Base-by-base conservation (phyloP, 2,113 vertebrate genomes). In the Tinamus guttatus region DNA sequence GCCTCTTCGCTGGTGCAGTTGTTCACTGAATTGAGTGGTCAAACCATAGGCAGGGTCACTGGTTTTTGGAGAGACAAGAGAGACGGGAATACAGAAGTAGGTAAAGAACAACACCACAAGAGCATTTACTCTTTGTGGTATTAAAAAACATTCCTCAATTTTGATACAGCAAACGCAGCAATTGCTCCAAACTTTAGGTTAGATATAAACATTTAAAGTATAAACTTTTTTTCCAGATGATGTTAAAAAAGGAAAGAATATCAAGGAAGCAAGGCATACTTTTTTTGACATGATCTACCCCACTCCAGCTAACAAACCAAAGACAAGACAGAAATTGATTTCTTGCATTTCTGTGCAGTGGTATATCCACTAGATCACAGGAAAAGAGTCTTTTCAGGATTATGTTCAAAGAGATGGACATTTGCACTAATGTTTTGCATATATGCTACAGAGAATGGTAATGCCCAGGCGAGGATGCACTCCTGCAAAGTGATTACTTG, bases 31-130 rank as follows among this genome's bases (percentile, higher is more conserved):
- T n/a, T n/a, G n/a, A n/a, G n/a, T n/a, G n/a, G n/a, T n/a, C n/a
- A n/a, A n/a, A n/a, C n/a, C n/a, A n/a, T n/a, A n/a, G n/a, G n/a
- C n/a, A n/a, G n/a, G n/a, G n/a, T n/a, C n/a, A n/a, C n/a, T n/a
- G n/a, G n/a, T n/a, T n/a, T n/a, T n/a, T n/a, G n/a, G n/a, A n/a
- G n/a, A n/a, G n/a, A n/a, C n/a, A n/a, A n/a, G n/a, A n/a, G n/a
- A n/a, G n/a, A n/a, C n/a, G n/a, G n/a, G n/a, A n/a, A n/a, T n/a
- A n/a, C n/a, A n/a, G n/a, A 74, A n/a, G 27, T 82, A 68, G 63
- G 25, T 70, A 71, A 83, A 92, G 60, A 43, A 81, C 41, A 43
- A 81, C 67, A 89, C 59, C 36, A 6, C 56, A 76, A 45, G 78
- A 78, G 41, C 24, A 38, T 81, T 74, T 14, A 25, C 47, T 67